Conservation (phyloP, 2,888 invertebrate genomes). For the Parnassius mnemosyne region DNA sequence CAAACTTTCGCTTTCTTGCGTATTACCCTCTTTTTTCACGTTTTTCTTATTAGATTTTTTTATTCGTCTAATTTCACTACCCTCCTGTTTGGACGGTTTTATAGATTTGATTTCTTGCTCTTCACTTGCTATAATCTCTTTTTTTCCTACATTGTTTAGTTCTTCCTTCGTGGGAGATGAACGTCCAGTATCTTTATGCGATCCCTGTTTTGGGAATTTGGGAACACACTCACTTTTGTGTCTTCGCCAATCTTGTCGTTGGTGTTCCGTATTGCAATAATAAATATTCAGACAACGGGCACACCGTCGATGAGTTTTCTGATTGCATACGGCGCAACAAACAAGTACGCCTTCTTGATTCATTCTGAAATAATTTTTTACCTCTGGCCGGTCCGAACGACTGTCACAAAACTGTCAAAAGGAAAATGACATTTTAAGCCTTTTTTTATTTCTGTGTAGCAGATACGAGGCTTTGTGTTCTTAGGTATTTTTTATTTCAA, state of each 20-base stretch:
- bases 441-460: constrained; percentile 11
- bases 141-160: constrained; percentile 46
- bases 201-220: constrained; percentile 60
- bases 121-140: constrained; percentile 36
- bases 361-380: constrained; percentile 67
- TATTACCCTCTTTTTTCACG: constrained; percentile 54
- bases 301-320: constrained; percentile 84
- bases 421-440: constrained; percentile 42
- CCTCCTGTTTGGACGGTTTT: constrained; percentile 33
- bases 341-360: constrained; percentile 68
- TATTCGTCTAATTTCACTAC: constrained; percentile 48
- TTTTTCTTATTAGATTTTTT: constrained; percentile 55
- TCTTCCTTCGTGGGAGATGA: constrained; percentile 45
- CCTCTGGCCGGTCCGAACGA: constrained; percentile 54
- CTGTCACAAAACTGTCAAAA: constrained; percentile 30
- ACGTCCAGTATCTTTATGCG: constrained; percentile 50
- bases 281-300: constrained; percentile 86
- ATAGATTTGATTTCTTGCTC: constrained; percentile 33
- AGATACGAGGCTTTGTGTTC: constrained; percentile 12
- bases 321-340: constrained; percentile 83
- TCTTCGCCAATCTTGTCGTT: constrained; percentile 88
- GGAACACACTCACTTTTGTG: constrained; percentile 84
- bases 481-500: too few relatives aligned
- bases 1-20: constrained; percentile 48
- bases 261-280: constrained; percentile 91